Conservation (phyloP, 2,888 invertebrate genomes). For the Synanthedon myopaeformis region DNA sequence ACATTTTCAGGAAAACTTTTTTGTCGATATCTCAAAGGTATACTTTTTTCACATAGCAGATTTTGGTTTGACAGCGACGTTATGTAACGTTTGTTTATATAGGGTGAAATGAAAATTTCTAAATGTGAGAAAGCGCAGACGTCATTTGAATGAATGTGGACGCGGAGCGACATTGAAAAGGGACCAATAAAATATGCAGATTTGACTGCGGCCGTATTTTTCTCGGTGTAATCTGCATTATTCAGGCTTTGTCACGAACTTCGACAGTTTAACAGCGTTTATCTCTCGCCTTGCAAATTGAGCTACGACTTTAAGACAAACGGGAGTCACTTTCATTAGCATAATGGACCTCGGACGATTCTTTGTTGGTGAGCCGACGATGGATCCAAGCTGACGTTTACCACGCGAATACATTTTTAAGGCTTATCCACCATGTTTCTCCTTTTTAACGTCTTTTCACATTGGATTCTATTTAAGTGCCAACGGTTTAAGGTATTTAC, state of each 20-base stretch:
- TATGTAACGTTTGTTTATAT: too few relatives aligned
- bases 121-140: constrained; percentile 15
- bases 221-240: constrained; percentile 70
- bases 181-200: constrained; percentile 69
- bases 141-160: constrained; percentile 33
- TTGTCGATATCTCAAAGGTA: too few relatives aligned
- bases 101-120: neutral
- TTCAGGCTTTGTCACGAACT: constrained; percentile 71
- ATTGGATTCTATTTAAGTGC: too few relatives aligned
- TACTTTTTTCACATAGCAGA: too few relatives aligned
- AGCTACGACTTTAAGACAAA: constrained; percentile 71
- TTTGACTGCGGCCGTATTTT: constrained; percentile 69
- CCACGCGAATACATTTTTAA: constrained; percentile 7
- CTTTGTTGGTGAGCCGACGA: constrained; percentile 57
- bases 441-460: neutral
- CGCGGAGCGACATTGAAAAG: constrained; percentile 46
- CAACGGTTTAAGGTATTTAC: too few relatives aligned
- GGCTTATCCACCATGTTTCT: neutral
- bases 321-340: constrained; percentile 69
- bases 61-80: too few relatives aligned
- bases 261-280: constrained; percentile 72
- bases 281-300: constrained; percentile 71
- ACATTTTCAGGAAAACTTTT: too few relatives aligned
- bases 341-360: constrained; percentile 65
- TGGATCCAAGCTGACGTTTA: constrained; percentile 41